Evolutionary conservation across 2,888 invertebrate genomes (phyloP), one percentile per base, ranked within the genome.

Genomic region (Ethmia dodecea): DNA sequence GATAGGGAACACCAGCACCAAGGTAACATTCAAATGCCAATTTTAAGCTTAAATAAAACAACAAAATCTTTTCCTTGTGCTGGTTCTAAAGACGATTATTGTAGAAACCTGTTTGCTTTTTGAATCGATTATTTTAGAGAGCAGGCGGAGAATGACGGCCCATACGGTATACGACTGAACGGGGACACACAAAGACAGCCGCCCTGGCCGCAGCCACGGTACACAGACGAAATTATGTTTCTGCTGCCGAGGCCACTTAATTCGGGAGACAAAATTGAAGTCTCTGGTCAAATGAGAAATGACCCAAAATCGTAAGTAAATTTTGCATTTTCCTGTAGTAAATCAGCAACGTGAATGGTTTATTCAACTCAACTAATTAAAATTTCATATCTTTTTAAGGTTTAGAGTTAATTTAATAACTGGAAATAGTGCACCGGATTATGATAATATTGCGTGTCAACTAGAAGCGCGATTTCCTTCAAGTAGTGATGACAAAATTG

Each of bases 151-250:
- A 47, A 50, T 50, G 73, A 67, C 33, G 57, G 48, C 25, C 40
- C 56, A 12, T 60, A 71, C 43, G 59, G 52, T 31, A 47, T 52
- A 29, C 60, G 54, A 16, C 31, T 63, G 42, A 75, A 71, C 53
- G 67, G 70, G 13, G 48, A 52, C 35, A 44, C 54, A 28, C 55
- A 44, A 35, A 58, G 52, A 40, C 57, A 58, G 31, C 65, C 69
- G 11, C 58, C 56, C 45, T 69, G 70, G 65, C 69, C 71, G 13
- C 35, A 43, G 28, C 37, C 62, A 35, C 49, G 45, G 34, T 33
- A 42, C 32, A 42, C 47, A 31, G 64, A 59, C 50, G 66, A 68
- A 55, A 70, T 55, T 25, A 75, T 76, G 69, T 71, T 69, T 42
- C 24, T 64, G 16, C 38, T 79, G 39, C 79, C 79, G 30, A 68